Evolutionary conservation across 2,113 vertebrate species (phyloP).

Genomic region (Solenodon paradoxus): DNA sequence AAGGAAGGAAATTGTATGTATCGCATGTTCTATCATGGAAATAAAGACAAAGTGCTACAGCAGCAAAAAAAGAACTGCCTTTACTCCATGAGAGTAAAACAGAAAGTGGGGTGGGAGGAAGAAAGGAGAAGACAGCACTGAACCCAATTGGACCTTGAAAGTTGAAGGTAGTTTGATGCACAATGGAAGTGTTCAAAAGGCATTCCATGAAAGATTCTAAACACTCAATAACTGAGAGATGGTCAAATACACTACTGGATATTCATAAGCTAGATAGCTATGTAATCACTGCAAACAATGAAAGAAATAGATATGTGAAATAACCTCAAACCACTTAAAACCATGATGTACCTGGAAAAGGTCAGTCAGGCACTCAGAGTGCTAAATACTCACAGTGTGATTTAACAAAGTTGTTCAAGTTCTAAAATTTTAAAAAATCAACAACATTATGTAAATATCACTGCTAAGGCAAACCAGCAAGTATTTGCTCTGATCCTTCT

Average conservation of each 20-base stretch:
- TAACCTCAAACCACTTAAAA: constrained; percentile 42
- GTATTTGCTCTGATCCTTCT: constrained; percentile 25
- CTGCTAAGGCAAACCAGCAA: constrained; percentile 34
- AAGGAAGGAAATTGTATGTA: not conserved
- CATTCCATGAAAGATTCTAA: constrained; percentile 18
- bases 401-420: constrained; percentile 28
- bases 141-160: not conserved
- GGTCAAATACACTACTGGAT: not conserved
- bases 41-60: not conserved
- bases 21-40: not conserved
- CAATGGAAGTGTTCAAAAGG: not conserved
- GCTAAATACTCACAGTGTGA: not conserved
- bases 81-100: not conserved
- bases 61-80: not conserved
- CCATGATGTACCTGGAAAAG: constrained; percentile 8
- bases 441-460: constrained; percentile 25
- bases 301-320: constrained; percentile 25
- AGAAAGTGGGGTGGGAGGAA: not conserved
- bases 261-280: not conserved
- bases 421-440: constrained; percentile 55
- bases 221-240: not conserved
- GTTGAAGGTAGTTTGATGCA: not conserved
- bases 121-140: not conserved
- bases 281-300: constrained; percentile 20
- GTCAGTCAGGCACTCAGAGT: not conserved